Evolutionary conservation across 2,888 invertebrate species (phyloP), one percentile per base, ranked within the genome.

Genomic region (Epinotia bilunana): DNA sequence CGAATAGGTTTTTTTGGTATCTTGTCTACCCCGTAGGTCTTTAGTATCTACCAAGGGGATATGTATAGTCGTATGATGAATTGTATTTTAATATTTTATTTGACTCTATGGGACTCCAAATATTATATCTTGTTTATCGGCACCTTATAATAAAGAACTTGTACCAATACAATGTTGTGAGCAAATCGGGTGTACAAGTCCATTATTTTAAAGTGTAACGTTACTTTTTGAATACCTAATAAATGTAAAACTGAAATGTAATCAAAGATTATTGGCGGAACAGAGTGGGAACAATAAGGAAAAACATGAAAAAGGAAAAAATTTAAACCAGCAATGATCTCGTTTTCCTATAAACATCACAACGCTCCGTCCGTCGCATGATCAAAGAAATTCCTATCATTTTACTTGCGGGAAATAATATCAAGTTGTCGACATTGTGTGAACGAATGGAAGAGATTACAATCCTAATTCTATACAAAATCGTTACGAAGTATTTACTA

Each of bases 261-360:
- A 69, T 69, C 46, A 60, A 60, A 58, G 43, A 58, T 69, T 69
- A 58, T 46, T 57, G 20, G 23, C 16, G 39, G 16, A 57, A 57
- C 68, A 58, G 28, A 60, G 43, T 46, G 69, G 23, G 12, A 69
- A 60, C 69, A 60, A 68, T 67, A 67, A 55, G 57, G 68, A 68
- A 68, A 58, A 68, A 39, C 6, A 43, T 58, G 23, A 68, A 68
- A 68, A 58, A 43, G 23, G 55, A n/a, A 60, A 69, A 60, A 58
- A 46, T n/a, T n/a, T n/a, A 69, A 69, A 69, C 46, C 69, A 46
- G 20, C 20, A 69, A 69, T 69, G 58, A 69, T 69, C 69, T 58
- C 58, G 43, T 69, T 69, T 69, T 69, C 58, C 68, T 69, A 58
- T 69, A 69, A 69, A 69, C 68, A 68, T 68, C 67, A 67, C 18